Evolutionary conservation across 2,888 invertebrate genomes (phyloP), one percentile per base, ranked within the genome.

Genomic region (Drosophila pseudotakahashii): DNA sequence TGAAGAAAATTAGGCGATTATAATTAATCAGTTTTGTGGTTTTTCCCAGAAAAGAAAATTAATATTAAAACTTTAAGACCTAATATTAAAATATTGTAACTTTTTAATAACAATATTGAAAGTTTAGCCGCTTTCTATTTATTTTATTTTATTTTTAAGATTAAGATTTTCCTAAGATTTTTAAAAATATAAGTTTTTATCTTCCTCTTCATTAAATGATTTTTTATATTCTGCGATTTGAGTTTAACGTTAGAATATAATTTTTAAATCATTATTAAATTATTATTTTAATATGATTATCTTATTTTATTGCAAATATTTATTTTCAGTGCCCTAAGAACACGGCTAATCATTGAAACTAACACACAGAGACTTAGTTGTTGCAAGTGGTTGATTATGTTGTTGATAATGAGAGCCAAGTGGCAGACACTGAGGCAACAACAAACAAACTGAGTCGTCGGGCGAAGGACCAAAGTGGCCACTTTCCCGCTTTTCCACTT

Each of bases 371-470:
- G 36, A 14, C 50, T 59, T 42, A 48, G 66, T 50, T 57, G 23
- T 51, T 64, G 71, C 30, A 79, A 80, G 76, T 77, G 68, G 75
- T 72, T 85, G 74, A 82, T 82, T 86, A 88, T 79, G 75, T 80
- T 78, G 83, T 75, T 88, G 75, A 81, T 83, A 83, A 88, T 82
- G 75, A 83, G 75, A 62, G 52, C 54, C 73, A 57, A 58, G 75
- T 66, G 66, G 66, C 76, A 67, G 58, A 61, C 55, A 73, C 41
- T 53, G 52, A 44, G 67, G 51, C 68, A 59, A 50, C 58, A 60
- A 30, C 73, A 60, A 66, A 61, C 50, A 50, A 7, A 5, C 19
- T 0, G 26, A 26, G 72, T 26, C 23, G 53, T 19, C 19, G 19
- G 42, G 41, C 54, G 42, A 23, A 32, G 39, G 42, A 36, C 36